Evolutionary conservation across 2,888 invertebrate genomes (phyloP), one percentile per base, ranked within the genome.

Genomic region (Agrochola macilenta): DNA sequence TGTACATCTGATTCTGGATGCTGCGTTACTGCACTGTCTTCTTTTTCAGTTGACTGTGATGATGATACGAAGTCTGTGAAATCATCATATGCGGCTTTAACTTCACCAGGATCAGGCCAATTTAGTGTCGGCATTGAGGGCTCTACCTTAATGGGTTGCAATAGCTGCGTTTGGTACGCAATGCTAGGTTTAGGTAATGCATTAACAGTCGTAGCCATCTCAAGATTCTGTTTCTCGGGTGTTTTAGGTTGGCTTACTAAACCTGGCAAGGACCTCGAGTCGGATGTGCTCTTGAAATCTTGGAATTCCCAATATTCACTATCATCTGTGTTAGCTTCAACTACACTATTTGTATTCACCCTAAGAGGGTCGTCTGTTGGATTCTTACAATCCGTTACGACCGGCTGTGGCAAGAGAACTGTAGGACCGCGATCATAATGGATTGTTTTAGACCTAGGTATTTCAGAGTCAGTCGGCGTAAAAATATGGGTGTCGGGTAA

Each of bases 401-500:
- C 78, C 58, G 90, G 78, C 82, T 94, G 93, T 30, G 95, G 93
- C 60, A 95, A 82, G n/a, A 95, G 89, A 43, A 93, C 91, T 20
- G 93, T 83, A n/a, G 94, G 91, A 68, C 87, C 90, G 71, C 84
- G 92, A 81, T 95, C 93, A 82, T 97, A 96, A 88, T 97, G 97
- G 71, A 97, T 97, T 35, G 96, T 97, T 92, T 96, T 97, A 52
- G 97, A 97, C 82, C 96, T 93, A 52, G 97, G 97, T 74, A 95
- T 96, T 91, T 97, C 96, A 0, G 97, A 97, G 89, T 97, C 96
- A 49, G 96, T 96, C 8, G 97, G 97, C 75, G 97, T 97, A 86
- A 96, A 97, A 74, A 97, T 97, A 88, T 97, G 97, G 43, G 97
- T 97, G 80, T 97, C 97, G 17, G 97, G 97, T 79, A 97, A 91